Evolutionary conservation across 2,113 vertebrate genomes (phyloP).

Genomic region (Herpetotheres cachinnans): DNA sequence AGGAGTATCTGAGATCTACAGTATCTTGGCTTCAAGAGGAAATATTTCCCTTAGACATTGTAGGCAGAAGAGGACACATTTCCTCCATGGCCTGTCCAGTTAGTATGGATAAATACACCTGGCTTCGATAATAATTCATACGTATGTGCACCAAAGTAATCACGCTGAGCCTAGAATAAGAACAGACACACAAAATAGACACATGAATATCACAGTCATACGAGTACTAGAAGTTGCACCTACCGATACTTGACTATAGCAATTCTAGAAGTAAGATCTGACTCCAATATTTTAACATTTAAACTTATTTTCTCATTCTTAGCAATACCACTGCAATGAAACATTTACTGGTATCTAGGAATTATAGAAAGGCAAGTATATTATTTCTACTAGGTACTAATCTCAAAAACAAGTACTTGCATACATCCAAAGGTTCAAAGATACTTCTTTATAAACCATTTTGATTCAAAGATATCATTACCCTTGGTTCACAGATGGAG

Average conservation of each 20-base stretch:
- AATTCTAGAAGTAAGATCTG: background rate
- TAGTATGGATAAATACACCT: constrained; percentile 88
- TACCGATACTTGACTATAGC: background rate
- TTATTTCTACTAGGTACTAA: background rate
- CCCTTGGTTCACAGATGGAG: background rate
- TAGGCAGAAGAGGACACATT: constrained; percentile 91
- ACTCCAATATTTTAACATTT: background rate
- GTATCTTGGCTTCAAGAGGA: background rate
- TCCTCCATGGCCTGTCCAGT: constrained; percentile 95
- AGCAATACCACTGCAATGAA: background rate
- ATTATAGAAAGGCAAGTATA: background rate
- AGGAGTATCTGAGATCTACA: constrained; percentile 6
- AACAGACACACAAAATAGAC: background rate
- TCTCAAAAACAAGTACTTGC: background rate
- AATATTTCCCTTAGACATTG: constrained; percentile 77
- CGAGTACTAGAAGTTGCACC: background rate
- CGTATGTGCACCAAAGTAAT: constrained; percentile 96
- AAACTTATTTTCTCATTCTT: background rate
- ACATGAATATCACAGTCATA: background rate
- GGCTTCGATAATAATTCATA: constrained; percentile 89
- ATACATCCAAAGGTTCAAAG: background rate
- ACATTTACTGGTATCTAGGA: background rate
- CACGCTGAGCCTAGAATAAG: constrained; percentile 87
- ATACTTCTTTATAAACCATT: background rate
- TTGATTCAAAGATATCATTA: background rate